Evolutionary conservation across 2,113 vertebrate genomes (phyloP).

Genomic region (Australoheros scitulus): DNA sequence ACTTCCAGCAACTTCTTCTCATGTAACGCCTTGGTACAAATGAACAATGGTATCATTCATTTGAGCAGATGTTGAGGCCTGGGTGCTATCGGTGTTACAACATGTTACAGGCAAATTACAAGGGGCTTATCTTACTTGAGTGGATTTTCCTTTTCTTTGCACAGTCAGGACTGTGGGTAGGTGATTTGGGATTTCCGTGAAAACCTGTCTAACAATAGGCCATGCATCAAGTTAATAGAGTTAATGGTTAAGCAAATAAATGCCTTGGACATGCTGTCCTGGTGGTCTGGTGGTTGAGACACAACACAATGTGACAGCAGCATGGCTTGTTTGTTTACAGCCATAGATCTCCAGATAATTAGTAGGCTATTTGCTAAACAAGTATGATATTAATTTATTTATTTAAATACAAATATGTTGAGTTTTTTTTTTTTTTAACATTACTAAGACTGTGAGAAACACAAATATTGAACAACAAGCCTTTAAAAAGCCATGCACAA

Average conservation of each 20-base stretch:
- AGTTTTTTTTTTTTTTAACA: background rate
- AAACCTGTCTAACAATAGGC: background rate
- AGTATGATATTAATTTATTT: background rate
- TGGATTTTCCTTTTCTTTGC: conserved; percentile 20
- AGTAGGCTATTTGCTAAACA: background rate
- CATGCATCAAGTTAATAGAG: background rate
- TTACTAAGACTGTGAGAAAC: background rate
- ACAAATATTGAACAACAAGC: background rate
- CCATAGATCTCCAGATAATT: background rate
- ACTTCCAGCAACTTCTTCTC: conserved; percentile 19
- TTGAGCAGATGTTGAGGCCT: conserved; percentile 3
- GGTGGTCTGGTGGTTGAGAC: background rate
- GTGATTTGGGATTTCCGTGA: background rate
- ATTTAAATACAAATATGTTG: background rate
- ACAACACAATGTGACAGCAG: background rate
- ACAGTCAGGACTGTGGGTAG: background rate
- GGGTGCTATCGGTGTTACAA: conserved; percentile 14
- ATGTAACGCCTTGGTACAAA: background rate
- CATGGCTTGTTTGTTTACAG: background rate
- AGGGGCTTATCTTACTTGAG: conserved; percentile 18
- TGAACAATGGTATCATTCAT: conserved; percentile 25
- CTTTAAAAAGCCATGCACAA: background rate
- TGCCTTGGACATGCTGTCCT: background rate
- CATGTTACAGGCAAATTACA: conserved; percentile 20
- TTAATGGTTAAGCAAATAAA: background rate